Conservation (phyloP, 2,888 invertebrate genomes). For the Julus scandinavius region DNA sequence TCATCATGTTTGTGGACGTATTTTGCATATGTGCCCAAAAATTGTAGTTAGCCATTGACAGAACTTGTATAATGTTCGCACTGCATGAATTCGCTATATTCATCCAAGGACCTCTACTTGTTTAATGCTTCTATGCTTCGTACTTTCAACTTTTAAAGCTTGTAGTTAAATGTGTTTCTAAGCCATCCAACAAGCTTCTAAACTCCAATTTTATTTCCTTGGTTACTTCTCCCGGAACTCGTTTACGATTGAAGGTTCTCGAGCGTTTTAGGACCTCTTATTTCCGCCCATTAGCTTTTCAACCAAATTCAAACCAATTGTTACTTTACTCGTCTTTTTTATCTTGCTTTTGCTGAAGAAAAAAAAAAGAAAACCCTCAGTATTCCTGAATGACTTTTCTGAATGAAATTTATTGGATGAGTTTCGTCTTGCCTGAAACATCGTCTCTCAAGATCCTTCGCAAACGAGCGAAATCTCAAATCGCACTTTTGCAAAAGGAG, state of each 20-base stretch:
- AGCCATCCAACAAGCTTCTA: too few relatives aligned
- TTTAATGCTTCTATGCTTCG: too few relatives aligned
- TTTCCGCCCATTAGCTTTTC: slow-evolving; percentile 37
- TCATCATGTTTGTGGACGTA: too few relatives aligned
- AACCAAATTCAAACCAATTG: slow-evolving; percentile 6
- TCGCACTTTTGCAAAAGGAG: neutral
- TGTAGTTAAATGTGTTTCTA: too few relatives aligned
- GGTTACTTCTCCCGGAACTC: neutral
- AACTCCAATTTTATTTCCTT: too few relatives aligned
- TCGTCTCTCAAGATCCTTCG: neutral
- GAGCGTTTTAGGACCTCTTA: slow-evolving; percentile 3
- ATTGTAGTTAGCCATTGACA: too few relatives aligned
- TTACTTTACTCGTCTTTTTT: neutral
- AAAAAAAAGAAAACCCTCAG: neutral
- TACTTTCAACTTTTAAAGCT: too few relatives aligned
- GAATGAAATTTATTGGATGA: neutral
- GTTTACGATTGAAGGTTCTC: neutral
- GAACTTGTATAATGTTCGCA: too few relatives aligned
- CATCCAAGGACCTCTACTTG: too few relatives aligned
- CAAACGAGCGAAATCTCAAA: neutral
- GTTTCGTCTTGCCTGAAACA: neutral
- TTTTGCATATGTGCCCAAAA: too few relatives aligned
- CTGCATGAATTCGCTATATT: too few relatives aligned
- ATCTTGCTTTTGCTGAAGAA: neutral
- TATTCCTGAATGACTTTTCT: neutral